These are phyloP conservation scores for Gonioctena quinquepunctata DNA, from an alignment of 1,140 invertebrate species.

Conservation along the genomic window DNA sequence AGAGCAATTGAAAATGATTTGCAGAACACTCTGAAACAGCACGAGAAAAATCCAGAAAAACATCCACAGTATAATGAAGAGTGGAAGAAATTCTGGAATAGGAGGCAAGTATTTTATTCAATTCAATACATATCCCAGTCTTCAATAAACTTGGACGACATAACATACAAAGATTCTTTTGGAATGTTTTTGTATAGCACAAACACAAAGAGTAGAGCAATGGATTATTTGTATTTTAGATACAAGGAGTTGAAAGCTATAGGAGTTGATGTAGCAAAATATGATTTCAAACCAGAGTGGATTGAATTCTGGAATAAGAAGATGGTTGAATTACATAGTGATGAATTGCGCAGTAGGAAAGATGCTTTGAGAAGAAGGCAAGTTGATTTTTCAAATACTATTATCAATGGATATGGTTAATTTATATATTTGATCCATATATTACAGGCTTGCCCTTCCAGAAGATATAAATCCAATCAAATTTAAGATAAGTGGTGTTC, in stretches of 20 bases:
- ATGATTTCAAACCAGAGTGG: constrained; percentile 88
- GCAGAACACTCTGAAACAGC: constrained; percentile 67
- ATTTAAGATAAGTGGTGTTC: constrained; percentile 43
- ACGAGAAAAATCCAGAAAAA: constrained; percentile 83
- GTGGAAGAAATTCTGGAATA: constrained; percentile 75
- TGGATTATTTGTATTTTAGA: too few species aligned
- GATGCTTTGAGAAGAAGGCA: constrained; percentile 58
- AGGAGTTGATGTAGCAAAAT: constrained; percentile 74
- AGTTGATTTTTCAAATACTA: too few species aligned
- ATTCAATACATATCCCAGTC: background rate
- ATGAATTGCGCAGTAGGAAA: constrained; percentile 64
- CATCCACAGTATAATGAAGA: constrained; percentile 83
- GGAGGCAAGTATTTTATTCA: constrained; percentile 27
- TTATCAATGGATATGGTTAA: too few species aligned
- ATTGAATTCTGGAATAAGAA: constrained; percentile 79
- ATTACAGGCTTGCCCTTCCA: constrained; percentile 42
- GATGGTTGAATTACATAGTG: constrained; percentile 75
- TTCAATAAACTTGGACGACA: too few species aligned
- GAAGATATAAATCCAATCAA: constrained; percentile 49
- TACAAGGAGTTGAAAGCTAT: constrained; percentile 80
- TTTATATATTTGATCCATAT: background rate
- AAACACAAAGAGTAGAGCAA: too few species aligned
- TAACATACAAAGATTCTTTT: too few species aligned
- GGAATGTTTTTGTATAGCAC: too few species aligned
- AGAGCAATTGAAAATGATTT: constrained; percentile 58